Percentiles rank a stretch among this genome's conserved stretches.
These are phyloP conservation scores for Hyperoplus immaculatus DNA, from an alignment of 2,797 vertebrate genomes.

Conservation along the genomic window DNA sequence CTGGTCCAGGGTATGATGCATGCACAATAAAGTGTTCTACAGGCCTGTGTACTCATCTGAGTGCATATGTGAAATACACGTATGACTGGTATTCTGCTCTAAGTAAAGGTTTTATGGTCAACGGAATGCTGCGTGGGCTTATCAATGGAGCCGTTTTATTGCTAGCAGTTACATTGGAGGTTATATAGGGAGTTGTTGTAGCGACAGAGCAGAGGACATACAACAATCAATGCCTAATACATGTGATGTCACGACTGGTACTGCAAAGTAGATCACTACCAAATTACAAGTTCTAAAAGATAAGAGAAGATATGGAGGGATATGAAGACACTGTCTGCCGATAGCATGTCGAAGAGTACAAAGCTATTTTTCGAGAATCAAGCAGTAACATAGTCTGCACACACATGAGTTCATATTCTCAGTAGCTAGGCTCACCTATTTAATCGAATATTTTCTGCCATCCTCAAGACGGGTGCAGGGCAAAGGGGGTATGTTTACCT, in stretches of 20 bases:
- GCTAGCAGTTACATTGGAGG: not conserved
- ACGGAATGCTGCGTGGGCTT: slow-evolving; percentile 11
- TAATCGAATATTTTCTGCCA: slow-evolving; percentile 49
- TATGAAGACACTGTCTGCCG: not conserved
- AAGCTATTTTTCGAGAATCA: slow-evolving; percentile 7
- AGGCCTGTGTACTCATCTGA: slow-evolving; percentile 17
- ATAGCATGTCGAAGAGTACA: slow-evolving; percentile 8
- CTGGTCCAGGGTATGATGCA: slow-evolving; percentile 1
- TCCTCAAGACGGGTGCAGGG: slow-evolving; percentile 24
- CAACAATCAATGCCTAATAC: not conserved
- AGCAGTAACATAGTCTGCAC: not conserved
- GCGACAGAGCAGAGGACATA: slow-evolving; percentile 9
- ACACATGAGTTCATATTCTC: slow-evolving; percentile 5
- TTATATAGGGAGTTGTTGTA: slow-evolving; percentile 6
- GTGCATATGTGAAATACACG: slow-evolving; percentile 10
- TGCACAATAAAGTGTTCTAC: slow-evolving; percentile 9
- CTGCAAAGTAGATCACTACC: not conserved
- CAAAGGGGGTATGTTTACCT: slow-evolving; percentile 56
- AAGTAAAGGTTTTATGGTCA: slow-evolving; percentile 17
- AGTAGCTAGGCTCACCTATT: slow-evolving; percentile 20
- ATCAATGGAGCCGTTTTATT: slow-evolving; percentile 34
- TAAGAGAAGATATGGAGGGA: not conserved
- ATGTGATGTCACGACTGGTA: not conserved
- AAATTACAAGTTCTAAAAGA: not conserved
- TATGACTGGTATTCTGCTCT: slow-evolving; percentile 17